Conservation (phyloP, 2,113 vertebrate genomes). For the Manacus vitellinus region DNA sequence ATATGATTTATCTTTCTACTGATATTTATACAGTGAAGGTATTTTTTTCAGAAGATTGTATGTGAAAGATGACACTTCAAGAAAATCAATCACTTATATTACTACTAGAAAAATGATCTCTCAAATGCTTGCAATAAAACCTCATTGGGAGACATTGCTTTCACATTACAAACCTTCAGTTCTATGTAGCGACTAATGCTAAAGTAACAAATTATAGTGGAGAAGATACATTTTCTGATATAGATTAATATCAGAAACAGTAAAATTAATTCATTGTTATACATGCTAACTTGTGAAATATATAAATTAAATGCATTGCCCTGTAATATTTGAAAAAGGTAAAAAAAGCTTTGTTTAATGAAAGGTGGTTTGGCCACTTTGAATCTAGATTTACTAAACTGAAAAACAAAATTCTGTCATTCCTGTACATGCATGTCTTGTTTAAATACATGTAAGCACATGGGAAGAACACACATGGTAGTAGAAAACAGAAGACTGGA, state of each 20-base stretch:
- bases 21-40: neutral
- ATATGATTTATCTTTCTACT: neutral
- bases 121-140: neutral
- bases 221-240: neutral
- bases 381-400: neutral
- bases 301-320: neutral
- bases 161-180: neutral
- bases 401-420: neutral
- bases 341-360: neutral
- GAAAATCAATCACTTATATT: slow-evolving; percentile 19
- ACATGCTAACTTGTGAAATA: neutral
- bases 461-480: neutral
- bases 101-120: neutral
- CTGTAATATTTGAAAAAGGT: neutral
- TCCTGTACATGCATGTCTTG: neutral
- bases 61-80: neutral
- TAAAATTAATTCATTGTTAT: neutral
- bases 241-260: neutral
- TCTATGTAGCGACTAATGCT: neutral
- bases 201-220: neutral
- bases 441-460: rapidly evolving
- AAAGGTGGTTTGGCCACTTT: neutral
- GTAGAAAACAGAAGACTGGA: neutral
- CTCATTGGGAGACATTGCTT: neutral
- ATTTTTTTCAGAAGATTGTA: neutral